Percentiles rank a stretch among this genome's conserved stretches.
Evolutionary conservation across 2,113 vertebrate species (phyloP).

Genomic region (Cyphomyrus discorhynchus): DNA sequence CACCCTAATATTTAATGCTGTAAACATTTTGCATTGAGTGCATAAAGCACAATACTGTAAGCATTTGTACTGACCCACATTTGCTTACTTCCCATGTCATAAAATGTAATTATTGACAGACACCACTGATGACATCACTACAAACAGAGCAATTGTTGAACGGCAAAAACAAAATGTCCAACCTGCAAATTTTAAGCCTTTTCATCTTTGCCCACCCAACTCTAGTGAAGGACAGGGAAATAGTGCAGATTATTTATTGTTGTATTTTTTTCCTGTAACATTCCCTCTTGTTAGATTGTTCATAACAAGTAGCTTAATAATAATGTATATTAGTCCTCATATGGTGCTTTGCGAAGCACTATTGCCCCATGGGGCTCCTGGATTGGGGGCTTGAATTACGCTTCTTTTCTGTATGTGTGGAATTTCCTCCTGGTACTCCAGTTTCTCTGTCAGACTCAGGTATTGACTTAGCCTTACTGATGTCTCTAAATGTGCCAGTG

Average conservation of each 20-base stretch:
- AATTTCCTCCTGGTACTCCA: not conserved
- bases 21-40: not conserved
- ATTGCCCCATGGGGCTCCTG: not conserved
- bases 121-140: not conserved
- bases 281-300: not conserved
- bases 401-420: not conserved
- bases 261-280: not conserved
- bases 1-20: not conserved
- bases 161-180: not conserved
- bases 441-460: too few relatives aligned
- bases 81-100: not conserved
- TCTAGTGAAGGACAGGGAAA: not conserved
- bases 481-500: too few relatives aligned
- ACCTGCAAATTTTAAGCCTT: not conserved
- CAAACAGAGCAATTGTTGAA: not conserved
- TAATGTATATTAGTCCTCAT: too few relatives aligned
- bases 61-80: not conserved
- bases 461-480: too few relatives aligned
- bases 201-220: not conserved
- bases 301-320: not conserved
- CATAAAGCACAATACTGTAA: not conserved
- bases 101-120: not conserved
- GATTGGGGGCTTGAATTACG: not conserved
- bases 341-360: not conserved
- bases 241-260: not conserved